Evolutionary conservation across 1,140 invertebrate species (phyloP).

Genomic region (Drosophila tsacasi): DNA sequence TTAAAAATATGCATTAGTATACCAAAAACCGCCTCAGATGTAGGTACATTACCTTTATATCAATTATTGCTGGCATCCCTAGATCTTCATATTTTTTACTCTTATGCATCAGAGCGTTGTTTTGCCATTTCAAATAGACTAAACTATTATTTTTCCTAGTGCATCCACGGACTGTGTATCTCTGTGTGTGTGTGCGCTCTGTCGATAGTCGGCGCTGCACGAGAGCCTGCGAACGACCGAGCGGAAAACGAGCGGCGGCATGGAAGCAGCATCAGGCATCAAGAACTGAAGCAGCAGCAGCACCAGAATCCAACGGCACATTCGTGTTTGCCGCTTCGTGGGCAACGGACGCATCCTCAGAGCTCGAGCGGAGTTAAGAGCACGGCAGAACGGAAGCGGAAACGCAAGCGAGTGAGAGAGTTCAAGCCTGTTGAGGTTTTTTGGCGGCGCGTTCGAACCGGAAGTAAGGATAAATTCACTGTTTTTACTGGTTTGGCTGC

Average conservation of each 20-base stretch:
- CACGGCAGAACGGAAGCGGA: conserved; percentile 30
- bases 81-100: background rate
- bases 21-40: too few relatives aligned
- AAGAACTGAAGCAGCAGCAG: conserved; percentile 31
- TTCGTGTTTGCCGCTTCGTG: conserved; percentile 76
- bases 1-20: background rate
- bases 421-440: conserved; percentile 42
- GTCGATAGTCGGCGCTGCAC: conserved; percentile 38
- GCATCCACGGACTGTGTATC: background rate
- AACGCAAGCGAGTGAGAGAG: conserved; percentile 22
- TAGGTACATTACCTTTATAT: background rate
- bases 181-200: conserved; percentile 25
- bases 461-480: conserved; percentile 74
- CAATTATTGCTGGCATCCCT: background rate
- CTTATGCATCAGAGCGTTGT: background rate
- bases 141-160: background rate
- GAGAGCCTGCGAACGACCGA: conserved; percentile 51
- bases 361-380: conserved; percentile 32
- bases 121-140: background rate
- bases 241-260: conserved; percentile 35
- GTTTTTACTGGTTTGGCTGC: conserved; percentile 44
- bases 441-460: conserved; percentile 59
- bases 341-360: conserved; percentile 63
- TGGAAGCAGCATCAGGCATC: conserved; percentile 35
- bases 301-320: conserved; percentile 46